A percentile compares a stretch with the other conserved stretches of the same genome.
phyloP scores from a whole-genome alignment of 1,140 invertebrate species.

The Chlorops oryzae region DNA sequence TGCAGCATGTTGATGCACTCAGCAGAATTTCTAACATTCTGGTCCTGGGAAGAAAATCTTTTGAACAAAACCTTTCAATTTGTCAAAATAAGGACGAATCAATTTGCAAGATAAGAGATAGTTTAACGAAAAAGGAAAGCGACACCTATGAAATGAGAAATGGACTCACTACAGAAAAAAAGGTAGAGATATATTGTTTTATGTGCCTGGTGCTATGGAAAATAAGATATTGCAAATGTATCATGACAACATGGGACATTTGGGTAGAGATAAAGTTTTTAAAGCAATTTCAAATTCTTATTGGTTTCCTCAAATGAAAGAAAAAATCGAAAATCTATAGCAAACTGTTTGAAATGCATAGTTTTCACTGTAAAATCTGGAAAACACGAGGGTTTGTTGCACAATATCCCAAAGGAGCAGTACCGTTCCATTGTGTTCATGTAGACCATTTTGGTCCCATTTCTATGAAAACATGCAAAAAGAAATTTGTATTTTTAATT shows the following conservation, averaged over 20 bases:
- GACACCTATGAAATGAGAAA: conserved; percentile 23
- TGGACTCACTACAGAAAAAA: conserved; percentile 25
- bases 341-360: conserved; percentile 35
- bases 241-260: conserved; percentile 39
- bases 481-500: no score
- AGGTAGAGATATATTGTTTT: conserved; percentile 19
- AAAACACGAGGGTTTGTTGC: conserved; percentile 39
- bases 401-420: conserved; percentile 19
- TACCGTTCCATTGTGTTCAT: no score
- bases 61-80: conserved; percentile 34
- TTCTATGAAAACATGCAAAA: no score
- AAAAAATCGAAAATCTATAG: conserved; percentile 31
- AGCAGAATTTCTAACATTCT: conserved; percentile 14
- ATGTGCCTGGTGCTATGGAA: conserved; percentile 28
- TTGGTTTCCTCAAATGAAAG: conserved; percentile 33
- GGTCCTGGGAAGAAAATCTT: not conserved
- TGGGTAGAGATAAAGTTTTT: conserved; percentile 41
- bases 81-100: conserved; percentile 40
- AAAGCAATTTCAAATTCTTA: conserved; percentile 39
- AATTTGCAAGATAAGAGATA: conserved; percentile 29
- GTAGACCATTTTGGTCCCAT: no score
- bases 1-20: conserved; percentile 35
- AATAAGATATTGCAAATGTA: conserved; percentile 27
- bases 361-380: conserved; percentile 26
- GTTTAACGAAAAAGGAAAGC: conserved; percentile 21